phyloP scores from a whole-genome alignment of 2,113 vertebrate genomes.

The Cyanocitta stelleri region DNA sequence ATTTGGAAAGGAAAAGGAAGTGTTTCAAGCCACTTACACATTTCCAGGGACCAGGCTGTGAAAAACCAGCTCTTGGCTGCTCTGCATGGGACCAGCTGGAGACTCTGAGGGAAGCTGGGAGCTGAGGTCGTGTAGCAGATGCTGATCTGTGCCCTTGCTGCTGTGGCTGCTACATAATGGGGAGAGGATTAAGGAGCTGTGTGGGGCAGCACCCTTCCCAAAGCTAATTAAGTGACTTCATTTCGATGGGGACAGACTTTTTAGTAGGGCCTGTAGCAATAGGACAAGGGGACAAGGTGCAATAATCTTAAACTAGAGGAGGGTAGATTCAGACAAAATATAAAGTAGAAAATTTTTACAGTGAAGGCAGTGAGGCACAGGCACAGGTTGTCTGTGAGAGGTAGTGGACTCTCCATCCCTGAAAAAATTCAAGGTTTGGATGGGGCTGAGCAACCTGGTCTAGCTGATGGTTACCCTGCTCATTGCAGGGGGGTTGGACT shows the following conservation, averaged over 20 bases:
- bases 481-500: neutral
- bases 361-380: neutral
- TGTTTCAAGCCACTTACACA: neutral
- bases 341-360: neutral
- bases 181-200: neutral
- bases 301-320: neutral
- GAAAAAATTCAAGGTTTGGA: too few relatives aligned
- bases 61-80: neutral
- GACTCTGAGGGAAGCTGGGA: neutral
- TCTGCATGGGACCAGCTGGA: neutral
- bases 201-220: neutral
- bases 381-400: neutral
- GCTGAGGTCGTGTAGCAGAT: neutral
- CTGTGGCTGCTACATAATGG: neutral
- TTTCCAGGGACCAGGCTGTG: neutral
- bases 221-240: neutral
- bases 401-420: too few relatives aligned
- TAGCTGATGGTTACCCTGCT: neutral
- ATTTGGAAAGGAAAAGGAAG: neutral
- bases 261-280: neutral
- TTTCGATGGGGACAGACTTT: neutral
- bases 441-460: neutral
- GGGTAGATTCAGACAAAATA: neutral
- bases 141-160: neutral
- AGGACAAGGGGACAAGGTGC: neutral